phyloP scores from a whole-genome alignment of 2,113 vertebrate species.

The Paratilapia polleni region DNA sequence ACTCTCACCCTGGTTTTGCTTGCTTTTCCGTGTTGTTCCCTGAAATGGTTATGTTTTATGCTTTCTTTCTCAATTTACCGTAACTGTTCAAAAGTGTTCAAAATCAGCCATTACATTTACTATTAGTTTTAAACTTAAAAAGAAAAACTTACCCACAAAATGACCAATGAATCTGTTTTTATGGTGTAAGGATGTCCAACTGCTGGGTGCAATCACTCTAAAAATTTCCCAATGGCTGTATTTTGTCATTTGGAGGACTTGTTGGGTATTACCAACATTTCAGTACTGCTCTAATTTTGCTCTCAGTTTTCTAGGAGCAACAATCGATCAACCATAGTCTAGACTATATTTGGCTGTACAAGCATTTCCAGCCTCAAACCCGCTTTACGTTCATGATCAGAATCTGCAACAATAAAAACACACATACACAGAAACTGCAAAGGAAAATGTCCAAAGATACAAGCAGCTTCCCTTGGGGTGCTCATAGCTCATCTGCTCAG shows the following conservation, averaged over 20 bases:
- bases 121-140: neutral
- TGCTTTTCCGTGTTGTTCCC: neutral
- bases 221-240: no score
- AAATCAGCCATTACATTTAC: neutral
- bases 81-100: neutral
- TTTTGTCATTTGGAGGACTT: no score
- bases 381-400: no score
- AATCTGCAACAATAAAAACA: no score
- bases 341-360: neutral
- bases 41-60: no score
- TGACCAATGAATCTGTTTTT: neutral
- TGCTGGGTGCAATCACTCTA: no score
- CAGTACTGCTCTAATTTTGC: neutral
- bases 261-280: no score
- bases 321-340: rapidly evolving
- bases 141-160: no score
- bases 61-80: neutral
- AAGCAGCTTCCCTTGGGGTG: no score
- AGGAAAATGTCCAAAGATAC: no score
- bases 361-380: neutral
- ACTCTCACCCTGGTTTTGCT: neutral
- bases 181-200: rapidly evolving
- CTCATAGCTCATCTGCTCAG: no score
- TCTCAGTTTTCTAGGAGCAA: neutral
- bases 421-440: no score